Base-by-base conservation (phyloP, 2,797 vertebrate genomes). In the Monodelphis domestica region DNA sequence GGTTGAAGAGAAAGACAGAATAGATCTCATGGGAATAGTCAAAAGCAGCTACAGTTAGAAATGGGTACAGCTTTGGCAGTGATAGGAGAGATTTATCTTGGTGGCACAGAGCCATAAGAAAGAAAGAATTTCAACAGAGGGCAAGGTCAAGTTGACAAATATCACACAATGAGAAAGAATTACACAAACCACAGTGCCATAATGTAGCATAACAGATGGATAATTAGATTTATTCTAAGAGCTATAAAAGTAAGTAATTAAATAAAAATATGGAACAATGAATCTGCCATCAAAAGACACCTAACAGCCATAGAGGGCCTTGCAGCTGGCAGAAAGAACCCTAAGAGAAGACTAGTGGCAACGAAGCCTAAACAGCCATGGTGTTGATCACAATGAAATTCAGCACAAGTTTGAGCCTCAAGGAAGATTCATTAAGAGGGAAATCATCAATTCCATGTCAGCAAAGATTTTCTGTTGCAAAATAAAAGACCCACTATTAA, bases 211-310 rank as follows among this genome's bases (percentile, higher is more conserved):
- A 98, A 98, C 98, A 98, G 98, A 98, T 97, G 97, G 98, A 98
- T 97, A 98, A 98, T 97, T 96, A 97, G 94, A 98, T 98, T 98
- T 98, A 95, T 97, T 97, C 89, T 91, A 97, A 98, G 96, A 97
- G 96, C 96, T 97, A 93, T 97, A 98, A 98, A 98, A 97, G 94
- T 70, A 95, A 96, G 96, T 96, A 98, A 98, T 98, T 97, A 98
- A 98, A 97, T 97, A 96, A 98, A 98, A 98, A 97, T 95, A 97
- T 90, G 94, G 96, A 98, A 97, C 50, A 98, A 97, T 87, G 55
- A 96, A 97, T 96, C 95, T 97, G 95, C 96, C 26, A 88, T 89
- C 94, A 95, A 89, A 7, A 96, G 94, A 96, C 87, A 97, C 92
- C 96, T 97, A n/a, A 0, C 91, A 95, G 90, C 92, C 63, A 92